Evolutionary conservation across 2,888 invertebrate genomes (phyloP), one percentile per base, ranked within the genome.

Genomic region (Caradrina clavipalpis): DNA sequence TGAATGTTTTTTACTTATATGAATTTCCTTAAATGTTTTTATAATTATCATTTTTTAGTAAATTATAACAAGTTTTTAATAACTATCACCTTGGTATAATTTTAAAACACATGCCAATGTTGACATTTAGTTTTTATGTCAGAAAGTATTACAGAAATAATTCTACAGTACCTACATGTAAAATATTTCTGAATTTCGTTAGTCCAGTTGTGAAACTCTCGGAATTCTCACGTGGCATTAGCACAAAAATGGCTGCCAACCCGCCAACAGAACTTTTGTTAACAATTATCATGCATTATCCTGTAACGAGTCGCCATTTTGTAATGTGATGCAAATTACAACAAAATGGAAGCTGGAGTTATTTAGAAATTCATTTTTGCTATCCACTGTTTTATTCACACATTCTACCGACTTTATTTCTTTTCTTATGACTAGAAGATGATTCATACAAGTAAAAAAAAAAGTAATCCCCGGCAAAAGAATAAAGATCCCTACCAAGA

Each of bases 201-300:
- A 55, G 8, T 47, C 8, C 69, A 74, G 54, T 73, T 83, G 81
- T 64, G 35, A 21, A 76, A 77, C 69, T 77, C 35, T 39, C 26
- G 45, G 60, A 68, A 73, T 73, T 66, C 74, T 76, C 81, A 72
- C 72, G 80, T 81, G 73, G 61, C 75, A 83, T 67, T 65, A 54
- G 64, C 62, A 59, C 73, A 80, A 76, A 79, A 71, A 74, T 83
- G 80, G 78, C 60, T 26, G 70, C 45, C 13, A 39, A 39, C 39
- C 35, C 42, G 42, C 61, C 74, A 78, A 66, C 39, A n/a, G 75
- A 87, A 91, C 87, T 90, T 91, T 88, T 84, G 84, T 81, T 78
- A 86, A 86, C 88, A 90, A 92, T 92, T 92, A 90, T 85, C 91
- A 90, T 91, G 90, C 77, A 91, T 92, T 89, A 91, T 83, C 49